Evolutionary conservation across 2,888 invertebrate genomes (phyloP), one percentile per base, ranked within the genome.

Genomic region (Eupithecia subfuscata): DNA sequence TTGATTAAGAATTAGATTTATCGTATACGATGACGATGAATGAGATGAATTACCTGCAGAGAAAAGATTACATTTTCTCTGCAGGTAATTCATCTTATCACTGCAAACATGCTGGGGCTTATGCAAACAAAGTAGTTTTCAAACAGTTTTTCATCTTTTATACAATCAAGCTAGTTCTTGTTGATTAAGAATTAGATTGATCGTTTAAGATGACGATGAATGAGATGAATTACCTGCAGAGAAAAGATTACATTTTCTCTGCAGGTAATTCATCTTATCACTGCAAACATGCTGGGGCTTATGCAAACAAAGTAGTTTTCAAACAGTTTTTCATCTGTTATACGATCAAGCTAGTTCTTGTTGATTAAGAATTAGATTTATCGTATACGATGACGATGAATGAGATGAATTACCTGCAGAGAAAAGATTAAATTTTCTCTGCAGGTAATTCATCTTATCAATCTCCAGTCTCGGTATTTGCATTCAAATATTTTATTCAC

Each of bases 51-150:
- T 52, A 52, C 52, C n/a, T 9, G 6, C 18, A 48, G 7, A 48
- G 45, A 48, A 48, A 52, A 52, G 52, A 9, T n/a, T 2, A 30
- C n/a, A n/a, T n/a, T n/a, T n/a, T n/a, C n/a, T n/a, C n/a, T n/a
- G n/a, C n/a, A 34, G 34, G 34, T 34, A 2, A 4, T 4, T 34
- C 5, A 34, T 34, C 3, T 2, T 34, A 8, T n/a, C 70, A 75
- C 68, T 74, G 75, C 79, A 77, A 79, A 79, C 75, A 76, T 67
- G 69, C 73, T 76, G 65, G 72, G 43, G 69, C 12, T n/a, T n/a
- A n/a, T 6, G 11, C 40, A 68, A 68, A 25, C 68, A 68, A 45
- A 11, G n/a, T 40, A 22, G 7, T 9, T 12, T 43, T n/a, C 25
- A 43, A 22, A 40, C 22, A 43, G 18, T 16, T 43, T 67, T 68